phyloP scores from a whole-genome alignment of 2,888 invertebrate genomes.

The Conomelus anceps region DNA sequence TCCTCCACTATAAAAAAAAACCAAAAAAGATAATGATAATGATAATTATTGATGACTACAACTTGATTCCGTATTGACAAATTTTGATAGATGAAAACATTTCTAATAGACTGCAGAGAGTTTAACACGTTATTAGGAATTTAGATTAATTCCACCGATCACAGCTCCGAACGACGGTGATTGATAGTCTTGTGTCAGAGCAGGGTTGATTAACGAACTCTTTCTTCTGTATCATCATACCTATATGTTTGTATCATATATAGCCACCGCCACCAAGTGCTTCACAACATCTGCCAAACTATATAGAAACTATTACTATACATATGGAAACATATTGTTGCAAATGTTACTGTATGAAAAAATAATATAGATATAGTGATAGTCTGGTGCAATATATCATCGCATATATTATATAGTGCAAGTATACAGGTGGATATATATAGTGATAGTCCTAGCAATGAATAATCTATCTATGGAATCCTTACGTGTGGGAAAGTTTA shows the following conservation, averaged over 20 bases:
- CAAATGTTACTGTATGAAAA: too few relatives aligned
- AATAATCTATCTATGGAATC: not conserved
- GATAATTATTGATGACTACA: too few relatives aligned
- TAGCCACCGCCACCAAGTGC: not conserved
- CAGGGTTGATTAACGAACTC: not conserved
- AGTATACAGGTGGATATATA: too few relatives aligned
- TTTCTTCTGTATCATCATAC: not conserved
- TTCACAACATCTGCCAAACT: not conserved
- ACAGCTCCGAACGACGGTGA: not conserved
- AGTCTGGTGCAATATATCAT: too few relatives aligned
- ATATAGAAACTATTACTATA: not conserved
- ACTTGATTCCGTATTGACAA: too few relatives aligned
- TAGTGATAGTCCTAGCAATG: not conserved
- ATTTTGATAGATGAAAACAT: too few relatives aligned
- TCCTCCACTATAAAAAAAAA: too few relatives aligned
- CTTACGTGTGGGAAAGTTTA: not conserved
- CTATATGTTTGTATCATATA: not conserved
- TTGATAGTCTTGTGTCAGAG: not conserved
- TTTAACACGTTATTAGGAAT: not conserved
- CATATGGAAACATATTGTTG: not conserved
- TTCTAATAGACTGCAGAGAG: not conserved
- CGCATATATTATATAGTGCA: too few relatives aligned
- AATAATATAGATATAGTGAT: too few relatives aligned
- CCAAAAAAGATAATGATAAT: too few relatives aligned
- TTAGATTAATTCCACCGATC: not conserved